Evolutionary conservation across 1,140 invertebrate species (phyloP), one percentile per base, ranked within the genome.

Genomic region (Drosophila parabipectinata): DNA sequence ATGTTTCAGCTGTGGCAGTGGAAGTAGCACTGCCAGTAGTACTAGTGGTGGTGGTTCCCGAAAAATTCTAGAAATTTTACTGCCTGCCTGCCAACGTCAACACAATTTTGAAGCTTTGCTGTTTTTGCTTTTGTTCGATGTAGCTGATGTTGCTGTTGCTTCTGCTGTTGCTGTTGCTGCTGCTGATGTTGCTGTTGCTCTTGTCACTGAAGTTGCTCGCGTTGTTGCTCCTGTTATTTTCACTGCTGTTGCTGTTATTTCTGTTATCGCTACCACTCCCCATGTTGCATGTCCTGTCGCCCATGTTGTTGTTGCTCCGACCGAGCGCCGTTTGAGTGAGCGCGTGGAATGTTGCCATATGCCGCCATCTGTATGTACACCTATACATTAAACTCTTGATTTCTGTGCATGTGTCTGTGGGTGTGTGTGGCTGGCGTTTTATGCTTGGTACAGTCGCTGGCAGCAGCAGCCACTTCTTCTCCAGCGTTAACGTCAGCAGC

Each of bases 301-400:
- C 62, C 44, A 15, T 44, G 72, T 21, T 60, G 15, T 15, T 68
- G 50, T 44, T 60, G 48, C 50, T 68, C 41, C 61, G 55, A 71
- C 50, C 57, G 62, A 76, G 67, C 53, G 73, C 37, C 50, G 34
- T 69, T 81, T 79, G 81, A 81, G 83, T 76, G 82, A 81, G 56
- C 75, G 59, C 58, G 78, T 67, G 63, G 74, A 87, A 87, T 88
- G 79, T 88, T 76, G 83, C 83, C 83, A 87, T 87, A 87, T 87
- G 83, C 83, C 79, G 63, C 79, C 83, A 73, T 67, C 26, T 64
- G 18, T 47, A 47, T 47, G n/a, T 66, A 72, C 56, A 77, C 55
- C 6, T 34, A 18, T 72, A 71, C 50, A 53, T 57, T 34, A 61
- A 58, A 51, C 79, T 60, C 79, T 10, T 10, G 44, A 21, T 47